phyloP scores from a whole-genome alignment of 2,888 invertebrate genomes.

The Chloroclysta siterata region DNA sequence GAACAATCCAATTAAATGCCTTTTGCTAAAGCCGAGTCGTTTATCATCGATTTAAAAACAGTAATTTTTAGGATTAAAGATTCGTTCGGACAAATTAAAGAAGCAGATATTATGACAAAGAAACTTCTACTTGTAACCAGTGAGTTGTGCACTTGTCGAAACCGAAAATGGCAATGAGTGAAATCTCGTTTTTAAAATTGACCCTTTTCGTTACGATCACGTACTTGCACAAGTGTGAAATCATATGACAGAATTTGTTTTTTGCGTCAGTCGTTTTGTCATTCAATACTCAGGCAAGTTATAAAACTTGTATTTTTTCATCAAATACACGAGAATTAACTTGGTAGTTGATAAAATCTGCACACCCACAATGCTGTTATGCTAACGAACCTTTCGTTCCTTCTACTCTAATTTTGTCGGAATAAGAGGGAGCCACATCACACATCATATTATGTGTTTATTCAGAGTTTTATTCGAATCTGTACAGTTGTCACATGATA shows the following conservation, averaged over 20 bases:
- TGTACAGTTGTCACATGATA: too few relatives aligned
- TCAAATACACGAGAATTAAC: not conserved
- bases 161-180: constrained; percentile 59
- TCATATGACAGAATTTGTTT: constrained; percentile 32
- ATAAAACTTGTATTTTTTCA: not conserved
- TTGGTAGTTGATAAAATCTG: too few relatives aligned
- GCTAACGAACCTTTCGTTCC: too few relatives aligned
- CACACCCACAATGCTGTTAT: too few relatives aligned
- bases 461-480: too few relatives aligned
- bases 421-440: too few relatives aligned
- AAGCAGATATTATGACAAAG: constrained; percentile 38
- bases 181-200: constrained; percentile 63
- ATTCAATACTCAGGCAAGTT: constrained; percentile 4
- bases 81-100: constrained; percentile 33
- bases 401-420: too few relatives aligned
- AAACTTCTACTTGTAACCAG: constrained; percentile 28
- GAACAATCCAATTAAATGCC: constrained; percentile 30
- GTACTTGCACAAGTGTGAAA: constrained; percentile 44
- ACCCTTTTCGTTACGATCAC: constrained; percentile 48
- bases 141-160: constrained; percentile 46
- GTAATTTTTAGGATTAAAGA: constrained; percentile 41
- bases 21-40: constrained; percentile 26
- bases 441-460: too few relatives aligned
- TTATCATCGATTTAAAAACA: constrained; percentile 33
- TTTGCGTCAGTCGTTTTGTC: constrained; percentile 20